phyloP scores from a whole-genome alignment of 2,888 invertebrate genomes.

The Dioctria linearis region DNA sequence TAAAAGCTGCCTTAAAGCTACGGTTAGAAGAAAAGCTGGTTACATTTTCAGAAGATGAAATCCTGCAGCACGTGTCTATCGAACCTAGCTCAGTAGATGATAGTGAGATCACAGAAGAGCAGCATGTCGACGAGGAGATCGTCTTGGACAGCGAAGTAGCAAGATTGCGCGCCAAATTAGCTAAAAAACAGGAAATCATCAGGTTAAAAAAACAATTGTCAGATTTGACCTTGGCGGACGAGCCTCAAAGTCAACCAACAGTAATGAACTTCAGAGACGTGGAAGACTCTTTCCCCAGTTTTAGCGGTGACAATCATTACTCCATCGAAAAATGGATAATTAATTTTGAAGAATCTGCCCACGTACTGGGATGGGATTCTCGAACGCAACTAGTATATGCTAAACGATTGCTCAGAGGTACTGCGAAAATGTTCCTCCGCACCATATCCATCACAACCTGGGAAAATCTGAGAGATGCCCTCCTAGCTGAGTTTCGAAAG shows the following conservation, averaged over 20 bases:
- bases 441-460: too few species aligned
- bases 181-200: too few species aligned
- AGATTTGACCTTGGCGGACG: neutral
- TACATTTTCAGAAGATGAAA: neutral
- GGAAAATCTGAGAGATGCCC: too few species aligned
- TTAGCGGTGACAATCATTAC: constrained; percentile 26
- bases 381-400: neutral
- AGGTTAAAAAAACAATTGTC: neutral
- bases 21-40: neutral
- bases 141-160: too few species aligned
- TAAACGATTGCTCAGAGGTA: too few species aligned
- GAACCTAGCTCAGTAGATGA: neutral
- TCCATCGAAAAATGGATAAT: constrained; percentile 11
- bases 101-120: too few species aligned
- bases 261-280: constrained; percentile 18
- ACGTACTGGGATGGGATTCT: constrained; percentile 7
- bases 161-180: too few species aligned
- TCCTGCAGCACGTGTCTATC: neutral
- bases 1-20: constrained; percentile 19
- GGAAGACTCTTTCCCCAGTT: constrained; percentile 11
- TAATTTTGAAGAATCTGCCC: constrained; percentile 28
- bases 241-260: neutral
- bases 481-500: too few species aligned
- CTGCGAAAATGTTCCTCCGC: too few species aligned
- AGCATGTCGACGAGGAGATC: too few species aligned